Evolutionary conservation across 2,113 vertebrate species (phyloP).

Genomic region (Chamaetylas fuelleborni): DNA sequence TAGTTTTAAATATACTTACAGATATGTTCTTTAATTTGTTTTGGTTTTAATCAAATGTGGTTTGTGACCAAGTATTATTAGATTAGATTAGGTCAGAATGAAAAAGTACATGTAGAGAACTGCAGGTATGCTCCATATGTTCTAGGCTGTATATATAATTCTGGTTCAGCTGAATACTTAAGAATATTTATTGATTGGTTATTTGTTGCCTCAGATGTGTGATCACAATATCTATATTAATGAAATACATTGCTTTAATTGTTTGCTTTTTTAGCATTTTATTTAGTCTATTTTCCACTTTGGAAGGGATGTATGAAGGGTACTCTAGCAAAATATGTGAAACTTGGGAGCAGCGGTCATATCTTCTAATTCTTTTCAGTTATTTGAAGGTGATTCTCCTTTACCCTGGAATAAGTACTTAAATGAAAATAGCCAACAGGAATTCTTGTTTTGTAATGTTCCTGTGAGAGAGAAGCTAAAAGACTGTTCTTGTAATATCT

Average conservation of each 20-base stretch:
- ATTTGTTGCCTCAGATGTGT: not conserved
- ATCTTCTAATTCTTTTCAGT: not conserved
- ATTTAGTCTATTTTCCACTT: not conserved
- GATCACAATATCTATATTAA: not conserved
- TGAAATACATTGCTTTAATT: not conserved
- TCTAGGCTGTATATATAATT: not conserved
- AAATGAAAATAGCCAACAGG: slow-evolving; percentile 21
- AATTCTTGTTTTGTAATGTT: not conserved
- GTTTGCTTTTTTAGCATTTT: not conserved
- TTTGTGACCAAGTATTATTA: not conserved
- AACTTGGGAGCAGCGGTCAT: not conserved
- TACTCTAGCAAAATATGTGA: not conserved
- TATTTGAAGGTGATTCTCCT: slow-evolving; percentile 29
- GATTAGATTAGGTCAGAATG: not conserved
- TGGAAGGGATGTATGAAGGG: not conserved
- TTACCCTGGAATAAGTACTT: not conserved
- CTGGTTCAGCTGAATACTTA: not conserved
- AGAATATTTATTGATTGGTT: not conserved
- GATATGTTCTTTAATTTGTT: not conserved
- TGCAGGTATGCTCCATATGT: not conserved
- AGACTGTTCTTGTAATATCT: not conserved
- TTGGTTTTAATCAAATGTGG: not conserved
- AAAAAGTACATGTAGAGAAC: not conserved
- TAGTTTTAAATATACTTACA: not conserved
- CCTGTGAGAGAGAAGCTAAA: slow-evolving; percentile 13